Conservation (phyloP, 2,888 invertebrate species). For the Mythimna pallens region DNA sequence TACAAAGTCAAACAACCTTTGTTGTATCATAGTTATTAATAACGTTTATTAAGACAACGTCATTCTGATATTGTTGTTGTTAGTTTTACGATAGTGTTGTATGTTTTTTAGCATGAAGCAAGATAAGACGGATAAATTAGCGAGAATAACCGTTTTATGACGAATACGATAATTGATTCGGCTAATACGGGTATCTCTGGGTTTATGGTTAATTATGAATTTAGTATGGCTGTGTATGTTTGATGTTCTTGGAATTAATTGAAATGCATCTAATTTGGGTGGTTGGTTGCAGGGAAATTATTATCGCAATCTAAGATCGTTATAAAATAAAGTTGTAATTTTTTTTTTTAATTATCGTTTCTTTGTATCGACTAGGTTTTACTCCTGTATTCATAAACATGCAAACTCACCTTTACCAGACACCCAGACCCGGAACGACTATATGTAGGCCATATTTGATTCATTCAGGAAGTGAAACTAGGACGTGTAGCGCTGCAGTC, state of each 20-base stretch:
- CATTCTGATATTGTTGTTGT: background rate
- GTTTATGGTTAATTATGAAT: background rate
- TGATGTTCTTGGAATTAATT: background rate
- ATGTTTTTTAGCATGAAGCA: background rate
- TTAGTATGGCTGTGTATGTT: background rate
- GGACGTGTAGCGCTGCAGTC: no score
- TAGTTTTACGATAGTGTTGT: slow-evolving; percentile 11
- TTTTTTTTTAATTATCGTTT: no score
- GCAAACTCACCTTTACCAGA: no score
- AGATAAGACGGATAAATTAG: slow-evolving; percentile 16
- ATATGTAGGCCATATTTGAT: no score
- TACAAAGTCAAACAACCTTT: slow-evolving; percentile 18
- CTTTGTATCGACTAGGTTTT: no score
- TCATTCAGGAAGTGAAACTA: no score
- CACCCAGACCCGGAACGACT: no score
- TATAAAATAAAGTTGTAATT: no score
- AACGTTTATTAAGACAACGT: slow-evolving; percentile 9
- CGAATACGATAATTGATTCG: slow-evolving; percentile 2
- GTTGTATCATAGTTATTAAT: background rate
- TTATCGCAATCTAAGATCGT: background rate
- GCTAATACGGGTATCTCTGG: slow-evolving; percentile 2
- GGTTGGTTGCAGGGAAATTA: background rate
- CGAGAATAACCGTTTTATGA: slow-evolving; percentile 17
- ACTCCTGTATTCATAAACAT: no score
- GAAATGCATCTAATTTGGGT: background rate